Conservation (phyloP, 2,888 invertebrate genomes). For the Cerceris rybyensis region DNA sequence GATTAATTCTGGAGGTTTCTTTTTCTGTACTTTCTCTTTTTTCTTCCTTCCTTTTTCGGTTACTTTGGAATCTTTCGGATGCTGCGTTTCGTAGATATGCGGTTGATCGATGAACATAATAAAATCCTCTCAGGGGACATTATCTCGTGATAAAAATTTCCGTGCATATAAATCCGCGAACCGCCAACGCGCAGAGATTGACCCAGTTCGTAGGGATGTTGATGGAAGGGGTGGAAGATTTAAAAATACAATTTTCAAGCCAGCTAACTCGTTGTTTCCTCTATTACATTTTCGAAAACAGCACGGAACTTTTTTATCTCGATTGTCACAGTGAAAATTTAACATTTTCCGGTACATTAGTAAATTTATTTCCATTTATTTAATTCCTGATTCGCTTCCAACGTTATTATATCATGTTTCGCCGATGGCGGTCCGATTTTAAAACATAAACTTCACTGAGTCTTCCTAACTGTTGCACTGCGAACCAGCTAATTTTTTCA, state of each 20-base stretch:
- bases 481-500: constrained; percentile 8
- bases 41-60: background rate
- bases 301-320: no score
- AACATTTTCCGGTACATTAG: no score
- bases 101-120: constrained; percentile 26
- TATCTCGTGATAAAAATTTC: constrained; percentile 27
- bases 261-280: background rate
- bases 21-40: background rate
- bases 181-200: constrained; percentile 6
- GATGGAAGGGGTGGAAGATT: constrained; percentile 5
- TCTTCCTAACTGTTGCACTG: background rate
- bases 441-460: no score
- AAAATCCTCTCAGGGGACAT: constrained; percentile 26
- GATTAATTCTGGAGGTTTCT: constrained; percentile 16
- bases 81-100: constrained; percentile 12
- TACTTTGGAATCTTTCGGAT: background rate
- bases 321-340: no score
- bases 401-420: no score
- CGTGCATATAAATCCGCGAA: constrained; percentile 23
- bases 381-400: no score
- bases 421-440: no score
- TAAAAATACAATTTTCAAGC: constrained; percentile 45
- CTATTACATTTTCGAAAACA: background rate
- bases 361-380: no score
- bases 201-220: background rate